These are phyloP conservation scores for Latheticus oryzae DNA, from an alignment of 2,888 invertebrate species.

Conservation along the genomic window DNA sequence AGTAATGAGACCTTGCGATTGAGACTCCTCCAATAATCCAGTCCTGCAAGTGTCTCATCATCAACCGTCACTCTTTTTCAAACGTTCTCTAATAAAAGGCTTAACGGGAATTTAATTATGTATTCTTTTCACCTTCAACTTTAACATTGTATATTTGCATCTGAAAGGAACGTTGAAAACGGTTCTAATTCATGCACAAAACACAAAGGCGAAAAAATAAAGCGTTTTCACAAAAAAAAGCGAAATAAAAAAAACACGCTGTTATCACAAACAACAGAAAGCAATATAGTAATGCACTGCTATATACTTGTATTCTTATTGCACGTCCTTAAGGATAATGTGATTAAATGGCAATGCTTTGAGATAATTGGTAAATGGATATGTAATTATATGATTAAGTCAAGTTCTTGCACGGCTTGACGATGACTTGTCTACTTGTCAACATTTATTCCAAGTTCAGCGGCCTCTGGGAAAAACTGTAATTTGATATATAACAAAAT, in stretches of 20 bases:
- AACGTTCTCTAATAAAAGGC: constrained; percentile 11
- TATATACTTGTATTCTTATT: constrained; percentile 5
- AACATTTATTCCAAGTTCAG: constrained; percentile 30
- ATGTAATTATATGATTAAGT: no score
- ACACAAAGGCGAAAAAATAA: constrained; percentile 30
- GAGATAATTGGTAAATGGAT: constrained; percentile 27
- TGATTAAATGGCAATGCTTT: constrained; percentile 30
- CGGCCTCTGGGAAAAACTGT: constrained; percentile 25
- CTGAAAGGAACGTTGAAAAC: constrained; percentile 31
- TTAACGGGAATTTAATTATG: constrained; percentile 27
- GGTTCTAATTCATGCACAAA: constrained; percentile 25
- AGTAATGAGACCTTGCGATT: constrained; percentile 45
- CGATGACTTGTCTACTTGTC: no score
- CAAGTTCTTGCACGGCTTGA: no score
- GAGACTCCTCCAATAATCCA: constrained; percentile 8
- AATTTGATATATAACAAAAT: constrained; percentile 35
- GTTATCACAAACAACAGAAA: constrained; percentile 34
- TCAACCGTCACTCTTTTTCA: constrained; percentile 17
- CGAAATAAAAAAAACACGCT: constrained; percentile 19
- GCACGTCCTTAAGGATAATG: constrained; percentile 25
- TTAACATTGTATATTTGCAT: constrained; percentile 33
- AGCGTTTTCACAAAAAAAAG: no score
- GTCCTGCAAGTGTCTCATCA: constrained; percentile 13
- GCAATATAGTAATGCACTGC: constrained; percentile 33
- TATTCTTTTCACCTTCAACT: constrained; percentile 34